Evolutionary conservation across 1,140 invertebrate genomes (phyloP).

Genomic region (Drosophila watanabei): DNA sequence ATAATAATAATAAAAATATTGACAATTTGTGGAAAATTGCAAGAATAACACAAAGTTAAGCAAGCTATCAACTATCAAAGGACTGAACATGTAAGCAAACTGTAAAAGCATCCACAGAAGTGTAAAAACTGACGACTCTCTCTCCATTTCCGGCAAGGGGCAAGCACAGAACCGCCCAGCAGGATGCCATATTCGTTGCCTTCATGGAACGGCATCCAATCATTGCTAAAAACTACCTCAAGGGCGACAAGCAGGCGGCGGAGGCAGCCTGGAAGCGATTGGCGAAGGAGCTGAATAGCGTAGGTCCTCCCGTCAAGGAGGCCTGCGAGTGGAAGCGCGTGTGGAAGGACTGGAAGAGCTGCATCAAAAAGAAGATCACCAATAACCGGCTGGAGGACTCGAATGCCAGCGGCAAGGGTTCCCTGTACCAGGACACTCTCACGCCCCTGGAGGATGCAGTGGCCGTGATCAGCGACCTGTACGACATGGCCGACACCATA

Average conservation of each 20-base stretch:
- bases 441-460: conserved; percentile 69
- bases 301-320: conserved; percentile 65
- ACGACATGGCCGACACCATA: conserved; percentile 65
- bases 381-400: conserved; percentile 63
- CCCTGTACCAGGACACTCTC: conserved; percentile 66
- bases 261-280: conserved; percentile 70
- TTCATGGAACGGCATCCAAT: conserved; percentile 72
- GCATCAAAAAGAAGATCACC: conserved; percentile 68
- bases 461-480: conserved; percentile 60
- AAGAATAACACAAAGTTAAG: not conserved
- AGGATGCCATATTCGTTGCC: conserved; percentile 71
- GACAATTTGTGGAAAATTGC: not conserved
- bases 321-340: conserved; percentile 66
- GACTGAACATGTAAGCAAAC: conserved; percentile 7
- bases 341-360: conserved; percentile 77
- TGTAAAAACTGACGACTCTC: not conserved
- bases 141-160: conserved; percentile 36
- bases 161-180: conserved; percentile 73
- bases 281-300: conserved; percentile 66
- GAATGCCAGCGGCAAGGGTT: conserved; percentile 54
- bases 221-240: conserved; percentile 69
- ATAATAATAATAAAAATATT: not conserved
- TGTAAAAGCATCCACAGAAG: not conserved
- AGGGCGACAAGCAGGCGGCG: conserved; percentile 67
- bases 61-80: not conserved